Conservation (phyloP, 2,113 vertebrate species). For the Cyprinus carpio region DNA sequence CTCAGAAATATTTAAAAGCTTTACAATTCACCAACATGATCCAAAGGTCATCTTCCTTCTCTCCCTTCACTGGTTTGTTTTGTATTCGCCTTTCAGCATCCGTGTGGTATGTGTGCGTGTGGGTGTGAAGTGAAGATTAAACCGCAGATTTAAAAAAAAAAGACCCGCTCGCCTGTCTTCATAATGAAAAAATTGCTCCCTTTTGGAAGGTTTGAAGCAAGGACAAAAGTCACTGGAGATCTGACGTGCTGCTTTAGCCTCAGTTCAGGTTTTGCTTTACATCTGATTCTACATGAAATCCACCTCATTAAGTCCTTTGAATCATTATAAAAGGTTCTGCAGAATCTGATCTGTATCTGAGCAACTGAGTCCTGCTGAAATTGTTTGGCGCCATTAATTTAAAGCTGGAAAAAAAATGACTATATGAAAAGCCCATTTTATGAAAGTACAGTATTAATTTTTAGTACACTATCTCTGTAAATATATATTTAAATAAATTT, state of each 20-base stretch:
- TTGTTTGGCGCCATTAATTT: neutral
- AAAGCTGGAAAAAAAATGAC: neutral
- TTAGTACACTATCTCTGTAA: no score
- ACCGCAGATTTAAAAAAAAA: neutral
- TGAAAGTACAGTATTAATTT: neutral
- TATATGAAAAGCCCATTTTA: neutral
- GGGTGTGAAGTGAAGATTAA: neutral
- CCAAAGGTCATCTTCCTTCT: conserved; percentile 32
- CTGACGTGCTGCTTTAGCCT: conserved; percentile 6
- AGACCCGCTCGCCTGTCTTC: neutral
- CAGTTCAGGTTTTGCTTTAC: neutral
- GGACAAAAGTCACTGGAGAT: neutral
- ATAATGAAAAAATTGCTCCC: conserved; percentile 21
- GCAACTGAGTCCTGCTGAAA: neutral
- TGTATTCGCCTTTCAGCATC: neutral
- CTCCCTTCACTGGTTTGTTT: conserved; percentile 26
- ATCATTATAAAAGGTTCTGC: neutral
- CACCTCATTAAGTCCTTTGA: conserved; percentile 18
- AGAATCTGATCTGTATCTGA: neutral
- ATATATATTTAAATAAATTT: no score
- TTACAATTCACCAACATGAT: conserved; percentile 24
- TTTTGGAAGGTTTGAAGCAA: conserved; percentile 28
- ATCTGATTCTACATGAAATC: conserved; percentile 1
- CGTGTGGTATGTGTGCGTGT: neutral
- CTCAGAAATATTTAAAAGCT: conserved; percentile 18